These are phyloP conservation scores for Cataglyphis hispanica DNA, from an alignment of 1,140 invertebrate genomes.

Conservation along the genomic window DNA sequence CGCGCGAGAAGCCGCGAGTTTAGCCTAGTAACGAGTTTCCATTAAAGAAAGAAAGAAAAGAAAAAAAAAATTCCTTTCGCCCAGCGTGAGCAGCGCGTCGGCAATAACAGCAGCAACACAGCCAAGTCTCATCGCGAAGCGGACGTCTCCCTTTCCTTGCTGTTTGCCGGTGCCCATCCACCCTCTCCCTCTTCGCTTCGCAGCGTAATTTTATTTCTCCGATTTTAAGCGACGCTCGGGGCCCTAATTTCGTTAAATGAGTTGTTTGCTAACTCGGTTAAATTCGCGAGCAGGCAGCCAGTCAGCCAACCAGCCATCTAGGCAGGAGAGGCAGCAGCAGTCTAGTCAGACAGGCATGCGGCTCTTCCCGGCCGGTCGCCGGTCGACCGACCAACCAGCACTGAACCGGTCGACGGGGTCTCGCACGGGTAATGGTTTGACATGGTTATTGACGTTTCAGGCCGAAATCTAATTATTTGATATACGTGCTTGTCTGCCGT, in stretches of 20 bases:
- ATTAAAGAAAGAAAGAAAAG: conserved; percentile 4
- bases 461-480: conserved; percentile 85
- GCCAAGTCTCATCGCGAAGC: conserved; percentile 47
- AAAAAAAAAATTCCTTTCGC: conserved; percentile 41
- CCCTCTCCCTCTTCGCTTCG: conserved; percentile 47
- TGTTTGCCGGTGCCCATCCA: conserved; percentile 55
- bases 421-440: conserved; percentile 84
- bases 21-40: conserved; percentile 35
- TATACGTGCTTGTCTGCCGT: conserved; percentile 82
- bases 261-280: conserved; percentile 86
- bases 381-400: conserved; percentile 70
- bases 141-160: conserved; percentile 44
- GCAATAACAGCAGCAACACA: conserved; percentile 4
- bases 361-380: conserved; percentile 54
- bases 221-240: conserved; percentile 84
- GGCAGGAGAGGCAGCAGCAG: conserved; percentile 43
- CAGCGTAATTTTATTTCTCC: conserved; percentile 85
- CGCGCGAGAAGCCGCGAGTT: conserved; percentile 16
- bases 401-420: conserved; percentile 79
- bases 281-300: conserved; percentile 79
- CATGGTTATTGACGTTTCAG: conserved; percentile 86
- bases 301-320: conserved; percentile 32
- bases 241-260: conserved; percentile 86
- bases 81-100: background rate
- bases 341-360: conserved; percentile 68